Evolutionary conservation across 2,888 invertebrate genomes (phyloP), one percentile per base, ranked within the genome.

Genomic region (Coremacera marginata): DNA sequence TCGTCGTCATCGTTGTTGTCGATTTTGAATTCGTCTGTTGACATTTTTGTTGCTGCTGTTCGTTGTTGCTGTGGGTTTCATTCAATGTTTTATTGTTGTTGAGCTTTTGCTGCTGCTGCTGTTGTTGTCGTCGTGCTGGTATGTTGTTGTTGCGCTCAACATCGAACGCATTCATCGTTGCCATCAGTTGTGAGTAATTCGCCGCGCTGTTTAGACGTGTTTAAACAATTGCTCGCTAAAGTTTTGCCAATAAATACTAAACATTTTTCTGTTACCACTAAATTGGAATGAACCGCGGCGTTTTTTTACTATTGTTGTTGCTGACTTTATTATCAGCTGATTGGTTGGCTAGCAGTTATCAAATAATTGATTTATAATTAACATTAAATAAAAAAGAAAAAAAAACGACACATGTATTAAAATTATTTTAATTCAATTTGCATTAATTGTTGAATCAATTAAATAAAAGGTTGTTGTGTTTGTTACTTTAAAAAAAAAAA

Each of bases 181-280:
- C 78, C 80, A 79, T 85, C 80, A 86, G 86, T 87, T 84, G 84
- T 84, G 85, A 86, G 83, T 84, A 86, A 84, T 84, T 82, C 85
- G 84, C 84, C 84, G 86, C 84, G 82, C 80, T 82, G 85, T 83
- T 82, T 82, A 83, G 86, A 86, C 86, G 86, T 80, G n/a, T 63
- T 80, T 78, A 80, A 5, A 27, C 14, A 27, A 37, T 34, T 63
- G 27, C 63, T 63, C 57, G 57, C 57, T 60, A 3, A 11, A 22
- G 62, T 25, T 62, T 25, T 25, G 27, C 31, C 31, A 31, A 31
- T 27, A 16, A 11, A 31, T 2, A 16, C 22, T n/a, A n/a, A 34
- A 34, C 0, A 25, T 27, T 63, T 5, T 27, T 31, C 31, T 16
- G 31, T 2, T 63, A 11, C 27, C 63, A 51, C 44, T 44, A 8